Conservation (phyloP, 1,140 invertebrate genomes). For the Hydropsyche tenuis region DNA sequence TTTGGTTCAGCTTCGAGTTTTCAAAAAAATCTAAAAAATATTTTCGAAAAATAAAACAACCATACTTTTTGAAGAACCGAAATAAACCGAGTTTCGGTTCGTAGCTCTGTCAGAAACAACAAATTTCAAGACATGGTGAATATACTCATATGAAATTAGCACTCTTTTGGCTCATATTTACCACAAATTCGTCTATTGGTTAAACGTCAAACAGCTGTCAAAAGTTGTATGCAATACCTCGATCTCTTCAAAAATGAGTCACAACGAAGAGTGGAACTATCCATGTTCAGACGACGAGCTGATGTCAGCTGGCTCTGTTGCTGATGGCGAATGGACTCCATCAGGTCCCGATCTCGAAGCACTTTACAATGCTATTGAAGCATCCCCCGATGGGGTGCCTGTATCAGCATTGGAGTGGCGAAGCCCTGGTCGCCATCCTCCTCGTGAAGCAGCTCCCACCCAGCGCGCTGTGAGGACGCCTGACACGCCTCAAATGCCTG, state of each 20-base stretch:
- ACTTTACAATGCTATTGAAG: constrained; percentile 66
- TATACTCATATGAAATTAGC: too few relatives aligned
- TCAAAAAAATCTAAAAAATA: too few relatives aligned
- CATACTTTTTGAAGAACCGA: too few relatives aligned
- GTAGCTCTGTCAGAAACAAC: too few relatives aligned
- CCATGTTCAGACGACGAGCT: constrained; percentile 70
- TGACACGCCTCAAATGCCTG: constrained; percentile 60
- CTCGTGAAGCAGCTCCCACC: constrained; percentile 41
- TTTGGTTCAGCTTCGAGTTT: too few relatives aligned
- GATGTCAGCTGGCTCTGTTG: constrained; percentile 52
- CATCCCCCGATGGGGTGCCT: constrained; percentile 59
- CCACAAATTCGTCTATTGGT: too few relatives aligned
- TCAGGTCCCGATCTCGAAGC: constrained; percentile 63
- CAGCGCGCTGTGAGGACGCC: constrained; percentile 56
- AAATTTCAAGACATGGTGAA: too few relatives aligned
- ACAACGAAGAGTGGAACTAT: constrained; percentile 63
- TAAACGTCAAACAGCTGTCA: constrained; percentile 16
- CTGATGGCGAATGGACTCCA: constrained; percentile 58
- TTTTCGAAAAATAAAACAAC: too few relatives aligned
- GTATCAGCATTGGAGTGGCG: constrained; percentile 66
- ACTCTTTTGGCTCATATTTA: too few relatives aligned
- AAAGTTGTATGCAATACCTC: too few relatives aligned
- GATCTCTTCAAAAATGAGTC: constrained; percentile 39
- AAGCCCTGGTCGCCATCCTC: constrained; percentile 65
- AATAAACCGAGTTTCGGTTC: too few relatives aligned